Evolutionary conservation across 2,797 vertebrate genomes (phyloP).

Genomic region (Phalanger gymnotis): DNA sequence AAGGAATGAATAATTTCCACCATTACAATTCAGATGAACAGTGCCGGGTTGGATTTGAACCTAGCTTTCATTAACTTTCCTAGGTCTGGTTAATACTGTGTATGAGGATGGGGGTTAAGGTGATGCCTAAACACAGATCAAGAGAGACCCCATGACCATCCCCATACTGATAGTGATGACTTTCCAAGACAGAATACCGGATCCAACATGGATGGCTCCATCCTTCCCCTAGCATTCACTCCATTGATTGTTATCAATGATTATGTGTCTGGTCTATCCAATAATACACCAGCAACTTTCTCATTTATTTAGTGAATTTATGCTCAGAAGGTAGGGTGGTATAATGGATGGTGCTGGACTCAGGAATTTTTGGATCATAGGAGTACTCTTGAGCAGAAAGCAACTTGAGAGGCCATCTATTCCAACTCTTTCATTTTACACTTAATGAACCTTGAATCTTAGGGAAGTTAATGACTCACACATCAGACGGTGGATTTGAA

Average conservation of each 20-base stretch:
- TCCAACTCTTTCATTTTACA: neutral
- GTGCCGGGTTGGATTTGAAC: neutral
- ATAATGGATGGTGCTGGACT: neutral
- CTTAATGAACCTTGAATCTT: neutral
- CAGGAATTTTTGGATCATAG: neutral
- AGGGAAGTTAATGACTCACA: neutral
- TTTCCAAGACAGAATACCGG: neutral
- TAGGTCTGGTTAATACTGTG: neutral
- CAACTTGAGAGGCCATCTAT: neutral
- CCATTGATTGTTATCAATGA: neutral
- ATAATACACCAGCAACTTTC: neutral
- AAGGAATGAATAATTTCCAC: neutral
- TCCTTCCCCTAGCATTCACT: neutral
- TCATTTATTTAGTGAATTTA: neutral
- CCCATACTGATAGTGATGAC: neutral
- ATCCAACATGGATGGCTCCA: neutral
- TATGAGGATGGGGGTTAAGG: neutral
- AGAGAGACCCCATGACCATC: neutral
- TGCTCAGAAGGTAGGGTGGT: neutral
- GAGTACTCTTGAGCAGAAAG: neutral
- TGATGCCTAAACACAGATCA: neutral
- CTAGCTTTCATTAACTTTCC: neutral
- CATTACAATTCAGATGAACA: neutral
- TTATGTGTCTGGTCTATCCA: neutral
- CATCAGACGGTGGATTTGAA: neutral